These are phyloP conservation scores for Sarcophaga rosellei DNA, from an alignment of 2,888 invertebrate species.

Conservation along the genomic window DNA sequence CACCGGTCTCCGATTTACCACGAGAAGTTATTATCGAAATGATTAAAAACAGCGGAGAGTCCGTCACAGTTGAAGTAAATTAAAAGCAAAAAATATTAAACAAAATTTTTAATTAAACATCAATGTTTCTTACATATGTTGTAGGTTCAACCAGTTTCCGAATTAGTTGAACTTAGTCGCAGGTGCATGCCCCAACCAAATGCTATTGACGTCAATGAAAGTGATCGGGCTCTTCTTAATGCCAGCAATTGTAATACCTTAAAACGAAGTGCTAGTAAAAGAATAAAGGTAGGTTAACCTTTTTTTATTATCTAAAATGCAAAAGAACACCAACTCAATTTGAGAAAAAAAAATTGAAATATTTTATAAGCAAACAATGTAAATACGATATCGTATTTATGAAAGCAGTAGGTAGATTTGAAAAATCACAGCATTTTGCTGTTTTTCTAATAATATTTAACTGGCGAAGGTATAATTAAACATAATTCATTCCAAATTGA, in stretches of 20 bases:
- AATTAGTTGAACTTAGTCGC: conserved; percentile 93
- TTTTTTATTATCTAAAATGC: neutral
- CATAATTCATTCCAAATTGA: too few species aligned
- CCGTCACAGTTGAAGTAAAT: conserved; percentile 91
- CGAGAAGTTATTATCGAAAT: conserved; percentile 96
- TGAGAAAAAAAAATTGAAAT: too few species aligned
- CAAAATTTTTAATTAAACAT: neutral
- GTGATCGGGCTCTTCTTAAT: conserved; percentile 76
- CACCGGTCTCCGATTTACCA: conserved; percentile 91
- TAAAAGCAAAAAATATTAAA: neutral
- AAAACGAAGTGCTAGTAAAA: conserved; percentile 90
- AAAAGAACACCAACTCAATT: neutral
- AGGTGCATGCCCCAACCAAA: conserved; percentile 83
- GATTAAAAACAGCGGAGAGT: conserved; percentile 92
- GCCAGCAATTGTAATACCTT: conserved; percentile 86
- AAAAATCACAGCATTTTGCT: too few species aligned
- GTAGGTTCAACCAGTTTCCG: conserved; percentile 96
- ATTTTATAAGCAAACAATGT: too few species aligned
- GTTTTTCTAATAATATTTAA: too few species aligned
- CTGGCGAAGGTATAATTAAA: too few species aligned
- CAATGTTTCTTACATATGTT: neutral
- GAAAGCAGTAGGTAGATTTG: too few species aligned
- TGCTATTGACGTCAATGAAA: conserved; percentile 74
- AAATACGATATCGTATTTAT: too few species aligned
- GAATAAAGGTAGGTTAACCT: conserved; percentile 84